Evolutionary conservation across 2,888 invertebrate species (phyloP).

Genomic region (Tachystola acroxantha): DNA sequence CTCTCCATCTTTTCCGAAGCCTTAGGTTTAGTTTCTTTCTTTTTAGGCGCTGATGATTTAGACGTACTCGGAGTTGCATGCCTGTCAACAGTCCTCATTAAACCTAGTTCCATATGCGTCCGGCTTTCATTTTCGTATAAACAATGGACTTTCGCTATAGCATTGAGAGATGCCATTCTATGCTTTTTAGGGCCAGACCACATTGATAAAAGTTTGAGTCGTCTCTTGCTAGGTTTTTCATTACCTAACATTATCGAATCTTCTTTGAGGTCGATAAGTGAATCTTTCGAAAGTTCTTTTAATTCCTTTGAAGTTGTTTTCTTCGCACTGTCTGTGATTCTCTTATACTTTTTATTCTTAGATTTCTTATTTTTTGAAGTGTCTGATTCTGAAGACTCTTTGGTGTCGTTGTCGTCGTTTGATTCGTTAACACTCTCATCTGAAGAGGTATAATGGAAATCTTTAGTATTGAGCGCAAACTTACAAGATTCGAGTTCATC

Average conservation of each 20-base stretch:
- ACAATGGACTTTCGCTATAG: conserved; percentile 93
- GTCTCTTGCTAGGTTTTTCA: conserved; percentile 64
- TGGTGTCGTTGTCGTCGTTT: conserved; percentile 63
- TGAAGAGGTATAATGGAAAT: conserved; percentile 56
- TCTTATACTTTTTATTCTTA: conserved; percentile 63
- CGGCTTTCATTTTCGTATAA: conserved; percentile 93
- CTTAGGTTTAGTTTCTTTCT: conserved; percentile 60
- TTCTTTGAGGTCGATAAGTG: conserved; percentile 62
- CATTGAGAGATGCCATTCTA: conserved; percentile 93
- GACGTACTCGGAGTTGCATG: conserved; percentile 73
- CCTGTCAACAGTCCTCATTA: conserved; percentile 68
- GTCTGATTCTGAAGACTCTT: conserved; percentile 64
- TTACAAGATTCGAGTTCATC: conserved; percentile 64
- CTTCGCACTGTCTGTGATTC: conserved; percentile 55
- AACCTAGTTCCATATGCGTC: conserved; percentile 81
- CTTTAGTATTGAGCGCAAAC: conserved; percentile 57
- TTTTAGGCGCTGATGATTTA: conserved; percentile 59
- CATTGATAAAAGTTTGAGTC: conserved; percentile 81
- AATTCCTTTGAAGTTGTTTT: conserved; percentile 61
- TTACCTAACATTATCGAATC: conserved; percentile 46
- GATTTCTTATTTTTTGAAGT: conserved; percentile 50
- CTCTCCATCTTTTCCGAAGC: conserved; percentile 62
- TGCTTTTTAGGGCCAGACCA: conserved; percentile 89
- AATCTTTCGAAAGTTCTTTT: conserved; percentile 68
- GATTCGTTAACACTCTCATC: conserved; percentile 68